Conservation (phyloP, 2,888 invertebrate species). For the Erpobdella octoculata region DNA sequence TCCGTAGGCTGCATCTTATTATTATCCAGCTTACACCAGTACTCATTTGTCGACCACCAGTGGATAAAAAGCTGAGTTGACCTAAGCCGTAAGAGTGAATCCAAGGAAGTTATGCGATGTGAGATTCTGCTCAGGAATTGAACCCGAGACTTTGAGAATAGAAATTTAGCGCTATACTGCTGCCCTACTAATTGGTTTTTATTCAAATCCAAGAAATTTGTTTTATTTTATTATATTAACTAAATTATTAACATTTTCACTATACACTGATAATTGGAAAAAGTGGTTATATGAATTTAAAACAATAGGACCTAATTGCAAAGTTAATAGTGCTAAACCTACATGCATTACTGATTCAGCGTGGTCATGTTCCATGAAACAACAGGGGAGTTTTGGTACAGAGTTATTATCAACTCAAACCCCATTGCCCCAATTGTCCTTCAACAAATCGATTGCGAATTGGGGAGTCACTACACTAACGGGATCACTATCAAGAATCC, state of each 20-base stretch:
- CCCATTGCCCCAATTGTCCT: conserved; percentile 46
- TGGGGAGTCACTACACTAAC: conserved; percentile 49
- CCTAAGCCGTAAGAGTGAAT: too few relatives aligned
- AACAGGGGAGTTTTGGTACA: conserved; percentile 53
- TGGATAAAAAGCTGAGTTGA: too few relatives aligned
- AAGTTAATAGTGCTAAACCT: background rate
- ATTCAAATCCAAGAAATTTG: background rate
- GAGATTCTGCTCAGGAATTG: too few relatives aligned
- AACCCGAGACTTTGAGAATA: too few relatives aligned
- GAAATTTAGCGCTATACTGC: too few relatives aligned
- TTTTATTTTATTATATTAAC: background rate
- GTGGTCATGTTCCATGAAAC: conserved; percentile 49
- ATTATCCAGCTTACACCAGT: too few relatives aligned
- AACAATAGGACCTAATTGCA: background rate
- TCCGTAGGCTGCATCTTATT: too few relatives aligned
- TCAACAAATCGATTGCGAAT: conserved; percentile 49
- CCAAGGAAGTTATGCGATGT: too few relatives aligned
- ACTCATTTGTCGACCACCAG: too few relatives aligned
- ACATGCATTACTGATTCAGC: conserved; percentile 31
- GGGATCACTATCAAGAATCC: conserved; percentile 47
- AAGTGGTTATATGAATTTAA: background rate
- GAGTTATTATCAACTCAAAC: conserved; percentile 45
- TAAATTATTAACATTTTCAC: background rate
- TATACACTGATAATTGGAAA: background rate
- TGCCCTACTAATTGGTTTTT: too few relatives aligned